Conservation (phyloP, 2,888 invertebrate genomes). For the Panopea generosa region DNA sequence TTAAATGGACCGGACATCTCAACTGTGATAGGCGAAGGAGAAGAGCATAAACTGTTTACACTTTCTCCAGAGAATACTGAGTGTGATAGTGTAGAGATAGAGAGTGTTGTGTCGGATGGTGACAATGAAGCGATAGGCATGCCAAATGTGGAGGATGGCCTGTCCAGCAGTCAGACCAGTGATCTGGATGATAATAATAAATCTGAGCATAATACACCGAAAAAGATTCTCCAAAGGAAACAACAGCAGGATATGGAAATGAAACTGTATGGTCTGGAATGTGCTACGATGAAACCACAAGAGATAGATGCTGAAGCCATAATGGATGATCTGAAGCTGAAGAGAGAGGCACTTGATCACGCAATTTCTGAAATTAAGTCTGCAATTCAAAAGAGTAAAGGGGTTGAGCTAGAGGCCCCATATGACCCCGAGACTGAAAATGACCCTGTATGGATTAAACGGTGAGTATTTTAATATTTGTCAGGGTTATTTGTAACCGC, state of each 20-base stretch:
- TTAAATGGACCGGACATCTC: constrained; percentile 85
- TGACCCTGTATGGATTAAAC: constrained; percentile 84
- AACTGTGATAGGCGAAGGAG: constrained; percentile 84
- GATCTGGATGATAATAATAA: constrained; percentile 89
- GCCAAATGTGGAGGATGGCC: constrained; percentile 97
- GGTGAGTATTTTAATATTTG: constrained; percentile 77
- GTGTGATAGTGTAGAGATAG: constrained; percentile 95
- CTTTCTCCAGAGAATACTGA: constrained; percentile 97
- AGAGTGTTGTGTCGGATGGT: constrained; percentile 87
- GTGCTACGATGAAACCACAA: constrained; percentile 61
- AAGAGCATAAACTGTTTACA: constrained; percentile 92
- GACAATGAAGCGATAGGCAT: constrained; percentile 86
- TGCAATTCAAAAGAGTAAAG: constrained; percentile 90
- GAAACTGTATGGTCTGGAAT: constrained; percentile 62
- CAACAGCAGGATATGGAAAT: constrained; percentile 78
- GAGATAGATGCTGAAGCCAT: constrained; percentile 81
- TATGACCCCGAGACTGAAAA: constrained; percentile 63
- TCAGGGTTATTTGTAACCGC: no score
- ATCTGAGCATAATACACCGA: constrained; percentile 90
- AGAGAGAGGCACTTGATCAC: constrained; percentile 80
- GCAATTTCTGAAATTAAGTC: constrained; percentile 94
- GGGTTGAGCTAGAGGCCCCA: constrained; percentile 75
- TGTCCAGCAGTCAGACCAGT: constrained; percentile 97
- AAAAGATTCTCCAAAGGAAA: constrained; percentile 87
- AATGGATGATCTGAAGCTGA: constrained; percentile 80